These are phyloP conservation scores for Volucella bombylans DNA, from an alignment of 2,888 invertebrate species.

Conservation along the genomic window DNA sequence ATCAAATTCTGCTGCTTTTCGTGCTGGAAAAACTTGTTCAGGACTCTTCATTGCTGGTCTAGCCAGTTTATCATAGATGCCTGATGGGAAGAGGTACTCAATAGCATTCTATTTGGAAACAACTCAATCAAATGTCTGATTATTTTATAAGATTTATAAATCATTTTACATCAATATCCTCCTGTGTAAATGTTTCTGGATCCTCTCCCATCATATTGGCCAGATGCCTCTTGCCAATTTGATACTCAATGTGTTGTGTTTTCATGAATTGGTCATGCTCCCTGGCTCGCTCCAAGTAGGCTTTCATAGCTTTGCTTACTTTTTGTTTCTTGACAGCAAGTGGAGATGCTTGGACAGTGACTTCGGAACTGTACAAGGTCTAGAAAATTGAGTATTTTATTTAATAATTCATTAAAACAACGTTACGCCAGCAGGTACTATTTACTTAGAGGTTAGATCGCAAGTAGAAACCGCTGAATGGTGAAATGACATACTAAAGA, in stretches of 20 bases:
- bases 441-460: slow-evolving; percentile 56
- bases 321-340: slow-evolving; percentile 83
- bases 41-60: slow-evolving; percentile 96
- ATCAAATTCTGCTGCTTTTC: slow-evolving; percentile 95
- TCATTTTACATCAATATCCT: slow-evolving; percentile 89
- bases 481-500: background rate
- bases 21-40: slow-evolving; percentile 90
- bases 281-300: slow-evolving; percentile 91
- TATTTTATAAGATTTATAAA: too few relatives aligned
- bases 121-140: background rate
- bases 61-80: slow-evolving; percentile 91
- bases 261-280: slow-evolving; percentile 93
- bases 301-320: slow-evolving; percentile 94
- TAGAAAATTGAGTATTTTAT: slow-evolving; percentile 14
- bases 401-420: slow-evolving; percentile 2
- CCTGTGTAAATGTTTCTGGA: slow-evolving; percentile 93
- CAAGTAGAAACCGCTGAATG: background rate
- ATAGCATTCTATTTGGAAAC: slow-evolving; percentile 88
- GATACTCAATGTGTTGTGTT: slow-evolving; percentile 89
- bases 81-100: slow-evolving; percentile 97
- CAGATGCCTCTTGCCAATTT: slow-evolving; percentile 96
- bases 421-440: background rate
- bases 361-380: slow-evolving; percentile 76
- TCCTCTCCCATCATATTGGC: slow-evolving; percentile 99
- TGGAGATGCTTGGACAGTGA: slow-evolving; percentile 79